phyloP scores from a whole-genome alignment of 2,797 vertebrate genomes.

The Rhinogobio ventralis region DNA sequence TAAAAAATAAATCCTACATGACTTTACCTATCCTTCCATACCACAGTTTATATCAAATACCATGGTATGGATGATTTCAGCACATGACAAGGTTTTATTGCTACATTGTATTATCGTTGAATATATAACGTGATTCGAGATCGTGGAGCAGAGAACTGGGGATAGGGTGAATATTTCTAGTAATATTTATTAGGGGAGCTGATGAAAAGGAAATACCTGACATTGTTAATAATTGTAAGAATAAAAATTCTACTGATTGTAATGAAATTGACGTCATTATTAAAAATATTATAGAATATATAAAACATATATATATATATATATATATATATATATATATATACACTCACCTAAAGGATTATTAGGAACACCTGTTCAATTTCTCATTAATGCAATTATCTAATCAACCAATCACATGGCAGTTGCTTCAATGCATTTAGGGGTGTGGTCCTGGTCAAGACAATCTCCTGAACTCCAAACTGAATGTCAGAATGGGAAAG shows the following conservation, averaged over 20 bases:
- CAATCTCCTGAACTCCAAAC: too few species aligned
- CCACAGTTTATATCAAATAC: neutral
- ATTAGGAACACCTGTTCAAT: too few species aligned
- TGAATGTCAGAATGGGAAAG: too few species aligned
- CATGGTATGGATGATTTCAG: neutral
- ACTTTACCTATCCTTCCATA: neutral
- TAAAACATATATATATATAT: too few species aligned
- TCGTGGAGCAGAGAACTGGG: constrained; percentile 5
- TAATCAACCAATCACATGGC: too few species aligned
- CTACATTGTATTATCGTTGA: neutral
- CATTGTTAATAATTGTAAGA: neutral
- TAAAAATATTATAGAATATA: too few species aligned
- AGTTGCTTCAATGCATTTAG: too few species aligned
- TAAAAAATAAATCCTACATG: neutral
- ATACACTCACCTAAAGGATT: too few species aligned
- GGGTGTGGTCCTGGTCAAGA: too few species aligned
- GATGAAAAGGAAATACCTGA: neutral
- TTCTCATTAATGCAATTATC: too few species aligned
- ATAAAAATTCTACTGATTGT: neutral
- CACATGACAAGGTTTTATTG: neutral
- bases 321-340: too few species aligned
- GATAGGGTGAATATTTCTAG: neutral
- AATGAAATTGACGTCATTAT: neutral
- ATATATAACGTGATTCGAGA: neutral
- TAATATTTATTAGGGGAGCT: neutral